A percentile compares a stretch with the other conserved stretches of the same genome.
Conservation (phyloP, 2,797 vertebrate genomes). For the Craterocephalus amniculus region DNA sequence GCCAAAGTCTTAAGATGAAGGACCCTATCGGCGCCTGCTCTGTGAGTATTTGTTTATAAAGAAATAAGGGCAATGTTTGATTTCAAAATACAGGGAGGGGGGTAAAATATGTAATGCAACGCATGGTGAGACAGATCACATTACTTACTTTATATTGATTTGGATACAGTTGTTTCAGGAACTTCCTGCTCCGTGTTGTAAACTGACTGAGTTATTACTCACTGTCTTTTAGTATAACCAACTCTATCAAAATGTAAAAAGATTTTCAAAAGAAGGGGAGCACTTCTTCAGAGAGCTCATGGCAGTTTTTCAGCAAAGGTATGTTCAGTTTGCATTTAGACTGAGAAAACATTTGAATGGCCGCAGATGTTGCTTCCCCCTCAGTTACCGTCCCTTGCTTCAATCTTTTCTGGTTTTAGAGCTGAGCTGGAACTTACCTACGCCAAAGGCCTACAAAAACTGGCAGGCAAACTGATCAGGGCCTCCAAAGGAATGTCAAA, state of each 20-base stretch:
- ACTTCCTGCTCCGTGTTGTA: neutral
- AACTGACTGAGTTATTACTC: too few relatives aligned
- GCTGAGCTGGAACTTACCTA: conserved; percentile 87
- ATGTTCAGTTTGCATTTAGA: neutral
- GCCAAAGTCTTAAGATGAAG: conserved; percentile 84
- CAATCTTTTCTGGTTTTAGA: conserved; percentile 66
- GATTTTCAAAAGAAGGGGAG: conserved; percentile 89
- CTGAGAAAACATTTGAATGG: conserved; percentile 19
- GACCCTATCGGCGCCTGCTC: conserved; percentile 84
- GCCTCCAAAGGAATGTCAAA: conserved; percentile 82
- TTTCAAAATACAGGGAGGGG: conserved; percentile 1
- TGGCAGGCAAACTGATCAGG: conserved; percentile 85
- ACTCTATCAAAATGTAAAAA: conserved; percentile 89
- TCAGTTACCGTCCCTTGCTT: conserved; percentile 10
- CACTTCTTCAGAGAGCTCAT: conserved; percentile 90
- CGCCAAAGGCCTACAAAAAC: conserved; percentile 88
- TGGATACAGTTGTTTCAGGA: conserved; percentile 4
- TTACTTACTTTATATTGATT: neutral
- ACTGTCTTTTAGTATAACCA: conserved; percentile 85
- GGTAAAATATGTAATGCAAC: neutral
- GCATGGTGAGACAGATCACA: neutral
- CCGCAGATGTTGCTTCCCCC: conserved; percentile 61
- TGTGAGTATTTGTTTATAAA: conserved; percentile 83
- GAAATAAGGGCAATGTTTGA: conserved; percentile 5
- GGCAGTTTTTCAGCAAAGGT: conserved; percentile 90